phyloP scores from a whole-genome alignment of 2,797 vertebrate genomes.

The Esox lucius region DNA sequence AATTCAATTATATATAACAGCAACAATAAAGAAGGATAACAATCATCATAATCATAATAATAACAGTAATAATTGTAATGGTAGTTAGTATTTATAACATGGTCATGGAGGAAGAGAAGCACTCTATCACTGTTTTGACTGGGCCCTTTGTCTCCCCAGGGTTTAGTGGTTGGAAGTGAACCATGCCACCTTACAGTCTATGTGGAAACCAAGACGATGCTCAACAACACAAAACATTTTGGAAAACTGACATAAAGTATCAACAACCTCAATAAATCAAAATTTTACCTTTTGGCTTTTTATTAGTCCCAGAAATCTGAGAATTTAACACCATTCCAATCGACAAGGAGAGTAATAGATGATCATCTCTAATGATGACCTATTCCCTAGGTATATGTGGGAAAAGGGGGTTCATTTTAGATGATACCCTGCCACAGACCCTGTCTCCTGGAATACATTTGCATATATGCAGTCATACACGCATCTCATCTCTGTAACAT shows the following conservation, averaged over 20 bases:
- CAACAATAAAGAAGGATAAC: slow-evolving; percentile 68
- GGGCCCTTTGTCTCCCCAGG: slow-evolving; percentile 34
- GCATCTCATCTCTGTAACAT: slow-evolving; percentile 38
- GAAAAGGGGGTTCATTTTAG: not conserved
- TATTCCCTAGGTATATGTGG: not conserved
- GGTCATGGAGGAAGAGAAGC: slow-evolving; percentile 66
- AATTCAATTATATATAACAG: slow-evolving; percentile 68
- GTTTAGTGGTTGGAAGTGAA: slow-evolving; percentile 54
- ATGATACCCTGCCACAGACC: slow-evolving; percentile 19
- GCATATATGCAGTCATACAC: slow-evolving; percentile 40
- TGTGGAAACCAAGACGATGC: slow-evolving; percentile 56
- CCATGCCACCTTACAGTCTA: slow-evolving; percentile 54
- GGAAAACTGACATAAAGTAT: slow-evolving; percentile 63
- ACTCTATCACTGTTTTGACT: slow-evolving; percentile 54
- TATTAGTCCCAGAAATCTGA: slow-evolving; percentile 73
- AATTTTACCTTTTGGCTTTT: slow-evolving; percentile 69
- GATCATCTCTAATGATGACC: not conserved
- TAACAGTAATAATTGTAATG: slow-evolving; percentile 67
- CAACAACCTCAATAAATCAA: slow-evolving; percentile 58
- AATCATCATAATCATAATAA: slow-evolving; percentile 66
- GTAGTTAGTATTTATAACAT: slow-evolving; percentile 68
- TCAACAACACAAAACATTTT: slow-evolving; percentile 59
- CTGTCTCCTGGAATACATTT: slow-evolving; percentile 62
- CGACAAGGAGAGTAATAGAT: slow-evolving; percentile 37
- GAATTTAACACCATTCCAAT: slow-evolving; percentile 72